Conservation (phyloP, 2,888 invertebrate species). For the Papilio protenor region DNA sequence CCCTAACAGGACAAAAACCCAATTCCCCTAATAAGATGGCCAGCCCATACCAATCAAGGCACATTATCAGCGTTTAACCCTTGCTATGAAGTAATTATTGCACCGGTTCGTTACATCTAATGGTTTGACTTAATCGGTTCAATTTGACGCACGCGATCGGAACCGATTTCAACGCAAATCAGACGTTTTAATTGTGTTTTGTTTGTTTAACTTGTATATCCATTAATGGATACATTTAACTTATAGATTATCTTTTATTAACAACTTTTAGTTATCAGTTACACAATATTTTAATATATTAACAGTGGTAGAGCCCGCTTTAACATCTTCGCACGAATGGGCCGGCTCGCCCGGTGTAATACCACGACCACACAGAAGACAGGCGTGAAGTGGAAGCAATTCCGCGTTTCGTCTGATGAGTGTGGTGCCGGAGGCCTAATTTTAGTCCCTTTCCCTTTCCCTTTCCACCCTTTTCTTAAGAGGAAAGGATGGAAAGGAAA, state of each 20-base stretch:
- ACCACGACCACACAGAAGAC: too few relatives aligned
- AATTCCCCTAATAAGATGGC: constrained; percentile 60
- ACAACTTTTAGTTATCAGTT: background rate
- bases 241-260: background rate
- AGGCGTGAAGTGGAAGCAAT: too few relatives aligned
- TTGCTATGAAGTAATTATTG: constrained; percentile 77
- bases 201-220: constrained; percentile 43
- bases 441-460: too few relatives aligned
- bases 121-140: constrained; percentile 64
- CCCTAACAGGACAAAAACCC: constrained; percentile 41
- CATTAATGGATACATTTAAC: background rate
- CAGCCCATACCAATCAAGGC: constrained; percentile 62
- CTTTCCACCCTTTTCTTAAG: too few relatives aligned
- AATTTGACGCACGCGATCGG: constrained; percentile 68
- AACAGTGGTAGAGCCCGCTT: too few relatives aligned
- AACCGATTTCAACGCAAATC: constrained; percentile 47
- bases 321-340: too few relatives aligned
- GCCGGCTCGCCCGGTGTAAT: too few relatives aligned
- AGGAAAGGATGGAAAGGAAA: too few relatives aligned
- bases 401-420: too few relatives aligned
- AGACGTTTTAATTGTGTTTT: constrained; percentile 28
- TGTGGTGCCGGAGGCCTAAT: too few relatives aligned
- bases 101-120: constrained; percentile 65
- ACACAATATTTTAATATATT: too few relatives aligned
- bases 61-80: constrained; percentile 71